Conservation (phyloP, 2,113 vertebrate species). For the Gavia stellata region DNA sequence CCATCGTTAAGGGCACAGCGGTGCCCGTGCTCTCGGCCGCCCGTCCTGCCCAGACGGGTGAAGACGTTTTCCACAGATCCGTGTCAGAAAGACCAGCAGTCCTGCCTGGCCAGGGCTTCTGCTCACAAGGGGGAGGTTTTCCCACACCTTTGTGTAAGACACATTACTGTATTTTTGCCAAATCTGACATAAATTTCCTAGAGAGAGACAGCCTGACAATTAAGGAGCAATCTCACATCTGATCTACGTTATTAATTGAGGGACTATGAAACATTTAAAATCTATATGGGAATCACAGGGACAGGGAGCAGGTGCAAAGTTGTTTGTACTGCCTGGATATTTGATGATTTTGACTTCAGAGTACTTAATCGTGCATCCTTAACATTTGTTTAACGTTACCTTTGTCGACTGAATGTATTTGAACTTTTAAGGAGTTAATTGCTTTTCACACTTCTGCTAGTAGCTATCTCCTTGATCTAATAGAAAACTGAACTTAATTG, state of each 20-base stretch:
- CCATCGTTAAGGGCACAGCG: accelerated
- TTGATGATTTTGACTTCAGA: background rate
- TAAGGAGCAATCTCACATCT: accelerated
- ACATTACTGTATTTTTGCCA: accelerated
- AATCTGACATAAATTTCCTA: background rate
- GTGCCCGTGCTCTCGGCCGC: accelerated
- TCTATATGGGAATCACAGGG: background rate
- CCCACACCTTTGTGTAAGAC: background rate
- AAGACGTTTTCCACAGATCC: accelerated
- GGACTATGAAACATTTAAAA: background rate
- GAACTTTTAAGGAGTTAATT: conserved; percentile 18
- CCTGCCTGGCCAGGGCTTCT: background rate
- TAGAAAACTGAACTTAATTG: background rate
- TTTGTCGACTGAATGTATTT: background rate
- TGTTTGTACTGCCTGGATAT: background rate
- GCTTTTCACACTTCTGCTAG: background rate
- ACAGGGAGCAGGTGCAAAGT: accelerated
- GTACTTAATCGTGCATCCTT: background rate
- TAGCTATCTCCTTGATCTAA: background rate
- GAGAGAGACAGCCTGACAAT: background rate
- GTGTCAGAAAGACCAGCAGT: background rate
- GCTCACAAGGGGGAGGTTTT: background rate
- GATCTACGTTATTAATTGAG: accelerated
- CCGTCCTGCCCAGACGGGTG: background rate
- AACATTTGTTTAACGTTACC: background rate